Evolutionary conservation across 1,140 invertebrate species (phyloP).

Genomic region (Onthophagus taurus): DNA sequence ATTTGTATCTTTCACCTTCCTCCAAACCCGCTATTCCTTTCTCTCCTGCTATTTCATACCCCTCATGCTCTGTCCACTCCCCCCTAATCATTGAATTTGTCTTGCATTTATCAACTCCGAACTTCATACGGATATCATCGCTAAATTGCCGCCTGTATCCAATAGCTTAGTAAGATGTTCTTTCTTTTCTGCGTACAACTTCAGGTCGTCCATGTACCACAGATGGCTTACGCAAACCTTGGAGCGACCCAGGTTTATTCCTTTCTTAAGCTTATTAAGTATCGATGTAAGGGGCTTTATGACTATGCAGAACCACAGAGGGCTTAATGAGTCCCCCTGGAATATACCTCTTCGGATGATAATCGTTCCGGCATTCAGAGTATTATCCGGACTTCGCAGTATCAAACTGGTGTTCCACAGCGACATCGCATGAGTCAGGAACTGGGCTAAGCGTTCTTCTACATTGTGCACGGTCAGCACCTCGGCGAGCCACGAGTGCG

Average conservation of each 20-base stretch:
- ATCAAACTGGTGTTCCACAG: slow-evolving; percentile 12
- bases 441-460: neutral
- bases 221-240: slow-evolving; percentile 2
- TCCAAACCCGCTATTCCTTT: slow-evolving; percentile 7
- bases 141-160: slow-evolving; percentile 8
- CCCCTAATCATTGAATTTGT: slow-evolving; percentile 9
- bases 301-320: slow-evolving; percentile 20
- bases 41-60: neutral
- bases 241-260: neutral
- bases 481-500: slow-evolving; percentile 12
- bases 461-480: slow-evolving; percentile 8
- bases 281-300: slow-evolving; percentile 3
- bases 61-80: slow-evolving; percentile 5
- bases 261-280: neutral
- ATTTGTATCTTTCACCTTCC: slow-evolving; percentile 6
- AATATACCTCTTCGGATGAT: slow-evolving; percentile 21
- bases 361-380: slow-evolving; percentile 12
- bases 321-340: slow-evolving; percentile 21
- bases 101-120: slow-evolving; percentile 16
- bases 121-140: slow-evolving; percentile 15
- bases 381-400: neutral
- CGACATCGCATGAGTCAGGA: neutral
- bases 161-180: slow-evolving; percentile 12
- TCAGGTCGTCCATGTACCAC: slow-evolving; percentile 19
- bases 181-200: slow-evolving; percentile 10